Evolutionary conservation across 2,888 invertebrate genomes (phyloP), one percentile per base, ranked within the genome.

Genomic region (Heliconius cydno): DNA sequence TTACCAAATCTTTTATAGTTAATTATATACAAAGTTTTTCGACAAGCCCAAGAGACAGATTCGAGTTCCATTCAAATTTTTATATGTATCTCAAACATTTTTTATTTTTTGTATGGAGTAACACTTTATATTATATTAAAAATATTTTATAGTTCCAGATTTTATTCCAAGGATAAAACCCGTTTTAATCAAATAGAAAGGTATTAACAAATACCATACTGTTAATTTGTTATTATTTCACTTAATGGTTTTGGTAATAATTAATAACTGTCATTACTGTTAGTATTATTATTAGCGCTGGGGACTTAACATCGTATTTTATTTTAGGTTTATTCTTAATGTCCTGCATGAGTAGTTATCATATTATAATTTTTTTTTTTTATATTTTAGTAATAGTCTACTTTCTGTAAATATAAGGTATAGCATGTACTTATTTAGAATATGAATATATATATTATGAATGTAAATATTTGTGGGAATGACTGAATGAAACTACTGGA

Each of bases 91-190:
- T 57, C 6, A 57, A 57, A 57, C 10, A 57, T 57, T 22, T 57
- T 66, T 66, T 3, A 15, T 30, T 9, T 25, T 15, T 25, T 70
- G 13, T 41, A n/a, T 52, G 34, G 28, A 19, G 28, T 22, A 57
- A 9, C 22, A 57, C 22, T 52, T 52, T 52, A 52, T 52, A 19
- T n/a, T 34, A 34, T 34, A 34, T 0, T 57, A 60, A 60, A 71
- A 72, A 52, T 41, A 15, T 25, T 46, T 46, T 75, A 28, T 46
- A 75, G 75, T 75, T 75, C 75, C 75, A 75, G 75, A 66, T 75
- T 75, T 75, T 75, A 75, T 75, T 75, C 75, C 30, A 66, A 75
- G 66, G 75, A 75, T 75, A 75, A 63, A 41, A 75, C 65, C 22
- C 75, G 66, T 46, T 75, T 75, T 66, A 75, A 75, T 75, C 65